Evolutionary conservation across 2,113 vertebrate genomes (phyloP).

Genomic region (Poeciliopsis occidentalis): DNA sequence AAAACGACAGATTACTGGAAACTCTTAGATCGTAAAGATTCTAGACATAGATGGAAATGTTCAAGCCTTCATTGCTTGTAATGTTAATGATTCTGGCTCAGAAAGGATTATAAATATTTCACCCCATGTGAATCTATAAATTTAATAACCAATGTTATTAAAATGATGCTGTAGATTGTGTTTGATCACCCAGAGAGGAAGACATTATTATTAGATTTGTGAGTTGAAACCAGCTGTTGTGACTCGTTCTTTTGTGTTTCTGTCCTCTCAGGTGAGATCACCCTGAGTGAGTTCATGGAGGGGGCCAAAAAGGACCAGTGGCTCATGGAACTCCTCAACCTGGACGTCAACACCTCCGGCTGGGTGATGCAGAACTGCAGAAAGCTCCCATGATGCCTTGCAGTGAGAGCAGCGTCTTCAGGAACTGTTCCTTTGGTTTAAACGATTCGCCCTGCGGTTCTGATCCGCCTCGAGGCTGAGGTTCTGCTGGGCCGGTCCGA

Average conservation of each 20-base stretch:
- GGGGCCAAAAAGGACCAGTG: constrained; percentile 78
- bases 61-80: neutral
- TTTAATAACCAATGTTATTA: no score
- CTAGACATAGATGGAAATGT: neutral
- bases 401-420: neutral
- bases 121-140: no score
- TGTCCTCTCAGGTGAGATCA: constrained; percentile 72
- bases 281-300: constrained; percentile 75
- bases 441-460: neutral
- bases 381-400: constrained; percentile 25
- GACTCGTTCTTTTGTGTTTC: neutral
- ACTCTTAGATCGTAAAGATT: neutral
- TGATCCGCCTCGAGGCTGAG: neutral
- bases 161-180: no score
- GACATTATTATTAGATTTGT: no score
- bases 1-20: neutral
- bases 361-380: constrained; percentile 70
- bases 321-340: constrained; percentile 74
- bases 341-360: constrained; percentile 68
- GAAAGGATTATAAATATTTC: neutral
- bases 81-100: neutral
- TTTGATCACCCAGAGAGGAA: no score
- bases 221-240: neutral
- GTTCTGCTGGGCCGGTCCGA: neutral
- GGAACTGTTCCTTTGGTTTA: neutral